A percentile compares a stretch with the other conserved stretches of the same genome.
phyloP scores from a whole-genome alignment of 2,797 vertebrate species.

The Karalla daura region DNA sequence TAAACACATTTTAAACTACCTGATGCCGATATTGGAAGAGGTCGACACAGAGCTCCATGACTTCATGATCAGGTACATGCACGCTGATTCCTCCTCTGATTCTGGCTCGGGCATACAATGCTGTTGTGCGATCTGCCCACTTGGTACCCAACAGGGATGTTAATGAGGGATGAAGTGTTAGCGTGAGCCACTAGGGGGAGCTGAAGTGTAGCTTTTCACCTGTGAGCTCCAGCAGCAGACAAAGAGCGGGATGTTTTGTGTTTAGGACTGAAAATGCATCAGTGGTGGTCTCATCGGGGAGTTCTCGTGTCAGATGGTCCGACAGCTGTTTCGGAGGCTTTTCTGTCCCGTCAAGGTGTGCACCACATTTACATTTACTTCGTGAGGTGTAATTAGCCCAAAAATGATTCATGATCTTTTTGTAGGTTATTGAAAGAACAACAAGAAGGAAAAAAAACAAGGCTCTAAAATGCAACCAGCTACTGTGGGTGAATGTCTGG shows the following conservation, averaged over 20 bases:
- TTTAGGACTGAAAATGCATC: constrained; percentile 33
- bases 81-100: too few relatives aligned
- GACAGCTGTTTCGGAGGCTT: constrained; percentile 26
- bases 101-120: too few relatives aligned
- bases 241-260: background rate
- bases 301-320: constrained; percentile 31
- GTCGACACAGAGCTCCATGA: constrained; percentile 83
- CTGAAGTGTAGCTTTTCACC: constrained; percentile 35
- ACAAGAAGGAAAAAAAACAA: background rate
- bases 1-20: constrained; percentile 88
- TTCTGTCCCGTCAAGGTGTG: constrained; percentile 18
- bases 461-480: background rate
- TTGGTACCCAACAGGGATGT: too few relatives aligned
- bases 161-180: too few relatives aligned
- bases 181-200: constrained; percentile 59
- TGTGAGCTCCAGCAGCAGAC: background rate
- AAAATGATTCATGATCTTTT: constrained; percentile 23
- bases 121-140: background rate
- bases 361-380: constrained; percentile 29
- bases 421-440: constrained; percentile 21
- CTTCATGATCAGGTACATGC: constrained; percentile 86
- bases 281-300: constrained; percentile 17
- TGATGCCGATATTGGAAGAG: constrained; percentile 87
- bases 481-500: background rate
- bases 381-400: constrained; percentile 18